Conservation (phyloP, 2,797 vertebrate genomes). For the Myiotriccus ornatus region DNA sequence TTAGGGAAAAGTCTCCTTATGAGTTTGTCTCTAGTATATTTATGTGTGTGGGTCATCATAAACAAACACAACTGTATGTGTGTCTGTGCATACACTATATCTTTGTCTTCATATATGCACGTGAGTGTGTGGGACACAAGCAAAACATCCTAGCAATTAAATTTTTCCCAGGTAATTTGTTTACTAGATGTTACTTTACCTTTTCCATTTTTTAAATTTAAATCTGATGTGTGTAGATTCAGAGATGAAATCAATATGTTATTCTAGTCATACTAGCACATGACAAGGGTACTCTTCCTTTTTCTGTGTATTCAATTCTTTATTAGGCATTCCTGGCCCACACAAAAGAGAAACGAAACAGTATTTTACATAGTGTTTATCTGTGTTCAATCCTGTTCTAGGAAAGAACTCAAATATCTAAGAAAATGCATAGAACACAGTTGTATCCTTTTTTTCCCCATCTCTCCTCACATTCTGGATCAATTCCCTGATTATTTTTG, state of each 20-base stretch:
- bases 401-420: background rate
- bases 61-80: background rate
- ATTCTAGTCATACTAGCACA: background rate
- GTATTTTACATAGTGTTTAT: background rate
- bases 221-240: background rate
- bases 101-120: background rate
- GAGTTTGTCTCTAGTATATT: background rate
- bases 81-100: background rate
- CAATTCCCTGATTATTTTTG: background rate
- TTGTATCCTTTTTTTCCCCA: background rate
- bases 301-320: background rate
- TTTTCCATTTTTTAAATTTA: background rate
- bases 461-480: background rate
- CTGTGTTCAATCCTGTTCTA: background rate
- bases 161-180: background rate
- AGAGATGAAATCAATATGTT: background rate
- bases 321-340: background rate
- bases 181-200: background rate
- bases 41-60: background rate
- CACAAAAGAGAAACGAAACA: background rate
- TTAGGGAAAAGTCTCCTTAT: background rate
- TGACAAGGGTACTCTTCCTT: background rate
- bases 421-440: background rate
- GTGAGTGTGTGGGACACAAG: accelerated
- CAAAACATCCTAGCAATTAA: background rate